These are phyloP conservation scores for Drosophila fulvimacula DNA, from an alignment of 2,888 invertebrate species.

Conservation along the genomic window DNA sequence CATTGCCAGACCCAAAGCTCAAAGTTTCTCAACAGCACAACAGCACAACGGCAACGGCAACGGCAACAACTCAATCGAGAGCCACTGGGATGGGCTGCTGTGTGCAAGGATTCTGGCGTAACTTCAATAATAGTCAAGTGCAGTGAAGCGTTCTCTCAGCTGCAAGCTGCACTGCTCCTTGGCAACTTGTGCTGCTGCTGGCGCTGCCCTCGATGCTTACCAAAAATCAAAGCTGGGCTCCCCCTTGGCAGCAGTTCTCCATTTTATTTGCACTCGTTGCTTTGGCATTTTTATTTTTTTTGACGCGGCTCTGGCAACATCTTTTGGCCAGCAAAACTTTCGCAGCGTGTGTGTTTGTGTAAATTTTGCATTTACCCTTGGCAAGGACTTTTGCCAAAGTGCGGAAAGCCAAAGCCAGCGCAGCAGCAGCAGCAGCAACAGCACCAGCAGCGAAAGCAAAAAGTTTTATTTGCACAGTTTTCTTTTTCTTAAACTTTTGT, in stretches of 20 bases:
- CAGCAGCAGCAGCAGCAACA: conserved; percentile 28
- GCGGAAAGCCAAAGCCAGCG: conserved; percentile 48
- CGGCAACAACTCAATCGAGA: conserved; percentile 68
- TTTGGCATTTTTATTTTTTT: conserved; percentile 64
- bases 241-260: conserved; percentile 53
- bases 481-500: conserved; percentile 77
- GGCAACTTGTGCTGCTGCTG: conserved; percentile 17
- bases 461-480: conserved; percentile 81
- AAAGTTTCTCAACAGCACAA: conserved; percentile 61
- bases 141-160: conserved; percentile 80
- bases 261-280: conserved; percentile 77
- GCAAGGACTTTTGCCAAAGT: conserved; percentile 79
- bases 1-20: conserved; percentile 64
- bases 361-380: conserved; percentile 83
- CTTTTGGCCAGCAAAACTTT: conserved; percentile 66
- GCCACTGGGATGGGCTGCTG: conserved; percentile 11
- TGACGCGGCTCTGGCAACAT: conserved; percentile 66
- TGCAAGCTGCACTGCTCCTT: conserved; percentile 62
- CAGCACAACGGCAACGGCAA: conserved; percentile 28
- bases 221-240: conserved; percentile 63
- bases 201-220: conserved; percentile 5
- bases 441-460: conserved; percentile 63
- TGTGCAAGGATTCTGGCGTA: conserved; percentile 53
- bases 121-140: conserved; percentile 81
- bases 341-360: conserved; percentile 35